A percentile compares a stretch with the other conserved stretches of the same genome.
Evolutionary conservation across 2,888 invertebrate species (phyloP).

Genomic region (Artemia sinica): DNA sequence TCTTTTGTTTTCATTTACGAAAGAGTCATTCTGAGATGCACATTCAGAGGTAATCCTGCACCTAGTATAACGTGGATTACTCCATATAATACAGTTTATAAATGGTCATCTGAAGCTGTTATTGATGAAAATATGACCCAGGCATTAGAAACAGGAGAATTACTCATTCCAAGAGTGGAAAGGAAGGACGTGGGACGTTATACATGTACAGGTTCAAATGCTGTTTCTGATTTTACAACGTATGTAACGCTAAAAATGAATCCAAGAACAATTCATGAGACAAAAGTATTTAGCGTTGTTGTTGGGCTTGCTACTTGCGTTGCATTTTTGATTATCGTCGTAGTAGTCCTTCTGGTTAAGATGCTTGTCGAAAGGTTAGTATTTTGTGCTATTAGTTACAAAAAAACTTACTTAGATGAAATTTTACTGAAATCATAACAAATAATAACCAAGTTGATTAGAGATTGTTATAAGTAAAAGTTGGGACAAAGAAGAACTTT

Average conservation of each 20-base stretch:
- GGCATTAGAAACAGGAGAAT: constrained; percentile 56
- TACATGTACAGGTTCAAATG: constrained; percentile 67
- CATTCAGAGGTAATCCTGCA: constrained; percentile 52
- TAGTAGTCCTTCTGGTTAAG: constrained; percentile 42
- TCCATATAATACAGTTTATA: constrained; percentile 34
- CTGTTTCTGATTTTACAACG: constrained; percentile 56
- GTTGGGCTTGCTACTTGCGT: constrained; percentile 63
- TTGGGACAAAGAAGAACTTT: too few species aligned
- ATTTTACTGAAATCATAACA: too few species aligned
- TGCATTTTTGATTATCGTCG: constrained; percentile 57
- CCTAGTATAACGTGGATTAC: constrained; percentile 75
- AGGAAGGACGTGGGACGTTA: constrained; percentile 60
- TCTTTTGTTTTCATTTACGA: neutral
- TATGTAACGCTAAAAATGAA: constrained; percentile 63
- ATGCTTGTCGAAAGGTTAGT: constrained; percentile 4
- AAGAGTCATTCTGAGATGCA: constrained; percentile 36
- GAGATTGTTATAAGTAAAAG: too few species aligned
- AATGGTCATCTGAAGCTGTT: constrained; percentile 45
- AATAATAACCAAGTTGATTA: too few species aligned
- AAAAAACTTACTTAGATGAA: constrained; percentile 29
- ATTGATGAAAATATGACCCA: constrained; percentile 36
- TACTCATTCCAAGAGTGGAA: constrained; percentile 48
- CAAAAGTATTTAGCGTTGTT: constrained; percentile 63
- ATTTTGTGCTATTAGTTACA: constrained; percentile 30
- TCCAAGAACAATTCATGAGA: constrained; percentile 61